Conservation (phyloP, 2,888 invertebrate species). For the Protophormia terraenovae region DNA sequence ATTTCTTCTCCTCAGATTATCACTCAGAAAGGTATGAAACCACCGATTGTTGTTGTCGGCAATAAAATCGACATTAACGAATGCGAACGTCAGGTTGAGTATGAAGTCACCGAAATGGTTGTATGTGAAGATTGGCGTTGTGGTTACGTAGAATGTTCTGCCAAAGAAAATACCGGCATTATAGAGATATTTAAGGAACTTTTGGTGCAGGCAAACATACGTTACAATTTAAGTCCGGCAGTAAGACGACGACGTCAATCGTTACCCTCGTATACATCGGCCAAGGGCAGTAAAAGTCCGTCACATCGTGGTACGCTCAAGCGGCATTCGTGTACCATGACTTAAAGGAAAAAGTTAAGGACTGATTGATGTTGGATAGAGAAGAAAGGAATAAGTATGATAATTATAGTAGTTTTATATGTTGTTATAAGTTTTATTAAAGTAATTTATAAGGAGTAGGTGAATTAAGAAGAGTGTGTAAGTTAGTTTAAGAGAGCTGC, state of each 20-base stretch:
- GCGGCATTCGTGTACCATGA: slow-evolving; percentile 74
- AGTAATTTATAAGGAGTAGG: no score
- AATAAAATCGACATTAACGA: slow-evolving; percentile 85
- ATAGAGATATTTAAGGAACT: slow-evolving; percentile 82
- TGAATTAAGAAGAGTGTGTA: no score
- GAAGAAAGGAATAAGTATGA: neutral
- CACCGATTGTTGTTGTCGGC: slow-evolving; percentile 87
- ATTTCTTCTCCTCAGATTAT: slow-evolving; percentile 69
- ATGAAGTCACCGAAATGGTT: slow-evolving; percentile 80
- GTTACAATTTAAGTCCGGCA: slow-evolving; percentile 82
- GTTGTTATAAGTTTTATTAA: no score
- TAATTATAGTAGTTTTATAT: neutral
- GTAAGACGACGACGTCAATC: slow-evolving; percentile 81
- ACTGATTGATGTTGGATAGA: neutral
- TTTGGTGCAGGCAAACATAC: slow-evolving; percentile 82
- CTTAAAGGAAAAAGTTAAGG: slow-evolving; percentile 64
- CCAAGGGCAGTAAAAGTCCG: slow-evolving; percentile 70
- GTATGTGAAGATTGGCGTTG: slow-evolving; percentile 82
- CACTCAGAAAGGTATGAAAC: slow-evolving; percentile 80
- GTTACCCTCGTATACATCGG: slow-evolving; percentile 76
- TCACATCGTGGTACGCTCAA: slow-evolving; percentile 72
- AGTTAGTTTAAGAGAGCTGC: neutral
- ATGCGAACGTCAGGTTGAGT: slow-evolving; percentile 77
- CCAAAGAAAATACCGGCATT: slow-evolving; percentile 82
- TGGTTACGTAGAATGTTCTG: slow-evolving; percentile 83